Conservation (phyloP, 2,113 vertebrate species). For the Psittacula cyanocephala region DNA sequence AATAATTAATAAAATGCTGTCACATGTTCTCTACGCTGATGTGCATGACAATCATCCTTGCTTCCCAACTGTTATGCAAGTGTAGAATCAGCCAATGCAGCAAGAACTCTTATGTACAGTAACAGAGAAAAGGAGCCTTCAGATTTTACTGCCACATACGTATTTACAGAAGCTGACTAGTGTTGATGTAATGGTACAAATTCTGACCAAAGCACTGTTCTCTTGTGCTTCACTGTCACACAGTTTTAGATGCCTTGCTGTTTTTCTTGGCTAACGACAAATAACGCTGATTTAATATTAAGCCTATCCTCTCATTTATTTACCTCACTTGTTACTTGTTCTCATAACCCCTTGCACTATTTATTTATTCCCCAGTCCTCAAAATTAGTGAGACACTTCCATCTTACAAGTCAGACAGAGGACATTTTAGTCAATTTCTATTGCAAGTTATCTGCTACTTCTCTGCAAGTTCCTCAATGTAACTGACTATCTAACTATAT, state of each 20-base stretch:
- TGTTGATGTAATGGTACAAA: not conserved
- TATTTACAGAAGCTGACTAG: not conserved
- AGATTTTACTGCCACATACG: not conserved
- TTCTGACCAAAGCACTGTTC: not conserved
- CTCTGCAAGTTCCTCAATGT: not conserved
- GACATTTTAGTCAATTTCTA: not conserved
- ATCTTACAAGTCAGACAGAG: not conserved
- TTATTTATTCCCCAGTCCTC: not conserved
- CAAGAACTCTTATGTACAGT: rapidly evolving
- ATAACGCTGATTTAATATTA: not conserved
- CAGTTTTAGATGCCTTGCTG: not conserved
- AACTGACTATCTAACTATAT: not conserved
- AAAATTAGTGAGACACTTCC: not conserved
- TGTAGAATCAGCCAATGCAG: not conserved
- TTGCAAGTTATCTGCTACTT: not conserved
- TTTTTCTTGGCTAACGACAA: not conserved
- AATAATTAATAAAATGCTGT: not conserved
- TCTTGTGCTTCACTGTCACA: not conserved
- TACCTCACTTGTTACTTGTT: not conserved
- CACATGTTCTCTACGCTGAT: not conserved
- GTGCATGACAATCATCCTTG: not conserved
- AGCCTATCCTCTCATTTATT: not conserved
- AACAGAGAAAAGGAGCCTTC: not conserved
- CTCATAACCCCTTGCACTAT: not conserved
- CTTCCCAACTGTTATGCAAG: rapidly evolving